phyloP scores from a whole-genome alignment of 2,888 invertebrate species.

The Emmelina monodactyla region DNA sequence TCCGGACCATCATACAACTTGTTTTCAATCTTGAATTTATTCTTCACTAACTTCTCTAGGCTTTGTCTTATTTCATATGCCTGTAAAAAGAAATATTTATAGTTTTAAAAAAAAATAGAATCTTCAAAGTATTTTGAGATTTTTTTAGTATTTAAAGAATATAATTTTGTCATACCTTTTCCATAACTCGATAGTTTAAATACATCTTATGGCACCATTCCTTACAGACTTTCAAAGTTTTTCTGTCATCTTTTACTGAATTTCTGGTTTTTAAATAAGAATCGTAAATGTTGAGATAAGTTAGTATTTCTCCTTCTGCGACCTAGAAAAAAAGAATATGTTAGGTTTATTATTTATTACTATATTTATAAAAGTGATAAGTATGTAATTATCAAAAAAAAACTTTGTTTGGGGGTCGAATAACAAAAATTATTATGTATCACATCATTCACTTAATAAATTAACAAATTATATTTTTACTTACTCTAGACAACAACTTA shows the following conservation, averaged over 20 bases:
- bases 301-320: conserved; percentile 91
- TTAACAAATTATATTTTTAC: no score
- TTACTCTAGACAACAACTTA: no score
- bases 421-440: no score
- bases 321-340: no score
- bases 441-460: no score
- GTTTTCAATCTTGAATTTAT: conserved; percentile 40
- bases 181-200: conserved; percentile 86
- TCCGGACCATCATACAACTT: conserved; percentile 34
- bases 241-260: conserved; percentile 25
- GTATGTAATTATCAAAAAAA: no score
- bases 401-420: no score
- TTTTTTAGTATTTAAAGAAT: background rate
- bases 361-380: no score
- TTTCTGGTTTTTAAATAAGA: conserved; percentile 58
- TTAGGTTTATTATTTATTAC: no score
- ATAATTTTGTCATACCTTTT: conserved; percentile 61
- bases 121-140: background rate
- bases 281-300: conserved; percentile 84
- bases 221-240: conserved; percentile 55
- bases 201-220: conserved; percentile 85
- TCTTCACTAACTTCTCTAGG: conserved; percentile 43
- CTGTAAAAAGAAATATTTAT: conserved; percentile 22
- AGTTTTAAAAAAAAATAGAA: conserved; percentile 1
- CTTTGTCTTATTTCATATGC: conserved; percentile 42